Conservation (phyloP, 2,797 vertebrate species). For the Schizothorax lantsangensis region DNA sequence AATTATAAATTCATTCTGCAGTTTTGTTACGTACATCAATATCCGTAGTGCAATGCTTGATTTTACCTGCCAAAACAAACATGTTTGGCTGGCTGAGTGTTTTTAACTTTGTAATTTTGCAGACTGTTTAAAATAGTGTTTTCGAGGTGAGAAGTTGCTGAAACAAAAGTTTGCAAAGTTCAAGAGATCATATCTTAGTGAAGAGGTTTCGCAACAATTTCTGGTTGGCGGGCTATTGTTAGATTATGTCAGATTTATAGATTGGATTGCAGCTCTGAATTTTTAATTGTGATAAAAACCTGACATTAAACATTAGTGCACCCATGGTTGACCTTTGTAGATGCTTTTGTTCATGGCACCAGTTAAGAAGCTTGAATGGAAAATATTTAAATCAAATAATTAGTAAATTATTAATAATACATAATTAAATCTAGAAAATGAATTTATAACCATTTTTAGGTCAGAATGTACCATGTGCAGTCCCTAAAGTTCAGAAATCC, state of each 20-base stretch:
- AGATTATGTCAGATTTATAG: too few relatives aligned
- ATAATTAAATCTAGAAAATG: not conserved
- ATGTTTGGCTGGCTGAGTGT: not conserved
- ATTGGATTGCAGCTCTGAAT: not conserved
- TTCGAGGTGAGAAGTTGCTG: too few relatives aligned
- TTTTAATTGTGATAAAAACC: not conserved
- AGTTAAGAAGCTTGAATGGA: not conserved
- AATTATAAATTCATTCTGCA: not conserved
- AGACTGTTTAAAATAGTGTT: too few relatives aligned
- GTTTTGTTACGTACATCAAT: not conserved
- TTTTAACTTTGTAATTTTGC: too few relatives aligned
- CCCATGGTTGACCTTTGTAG: not conserved
- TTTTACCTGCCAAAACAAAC: not conserved
- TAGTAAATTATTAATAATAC: not conserved
- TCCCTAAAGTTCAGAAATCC: not conserved
- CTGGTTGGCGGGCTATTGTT: too few relatives aligned
- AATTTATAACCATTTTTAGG: not conserved
- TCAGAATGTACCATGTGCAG: conserved; percentile 12
- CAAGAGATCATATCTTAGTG: not conserved
- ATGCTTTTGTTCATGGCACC: not conserved
- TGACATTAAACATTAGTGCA: not conserved
- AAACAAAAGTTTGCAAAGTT: not conserved
- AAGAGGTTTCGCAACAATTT: not conserved
- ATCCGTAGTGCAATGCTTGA: not conserved
- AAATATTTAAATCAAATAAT: not conserved